These are phyloP conservation scores for Scopus umbretta DNA, from an alignment of 2,113 vertebrate species.

Conservation along the genomic window DNA sequence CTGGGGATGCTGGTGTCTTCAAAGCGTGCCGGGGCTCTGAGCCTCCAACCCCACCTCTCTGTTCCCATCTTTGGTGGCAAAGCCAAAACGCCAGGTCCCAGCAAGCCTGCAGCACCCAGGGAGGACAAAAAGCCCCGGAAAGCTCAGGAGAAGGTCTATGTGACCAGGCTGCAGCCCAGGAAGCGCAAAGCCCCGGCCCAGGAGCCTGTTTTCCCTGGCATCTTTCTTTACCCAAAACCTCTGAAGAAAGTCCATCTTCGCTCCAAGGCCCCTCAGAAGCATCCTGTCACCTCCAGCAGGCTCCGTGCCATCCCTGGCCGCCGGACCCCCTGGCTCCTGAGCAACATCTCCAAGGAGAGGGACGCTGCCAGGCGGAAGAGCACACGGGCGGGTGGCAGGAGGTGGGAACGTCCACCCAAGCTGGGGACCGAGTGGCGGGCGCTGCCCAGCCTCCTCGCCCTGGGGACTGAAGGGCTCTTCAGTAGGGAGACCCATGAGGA, in stretches of 20 bases:
- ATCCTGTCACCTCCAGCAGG: neutral
- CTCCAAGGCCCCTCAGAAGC: conserved; percentile 58
- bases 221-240: conserved; percentile 84
- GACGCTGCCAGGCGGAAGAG: neutral
- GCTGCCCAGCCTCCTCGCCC: neutral
- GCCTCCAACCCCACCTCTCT: conserved; percentile 67
- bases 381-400: neutral
- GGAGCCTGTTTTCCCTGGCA: conserved; percentile 72
- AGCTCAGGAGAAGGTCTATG: conserved; percentile 84
- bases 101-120: neutral
- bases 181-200: conserved; percentile 50
- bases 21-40: conserved; percentile 61
- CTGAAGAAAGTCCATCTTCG: conserved; percentile 75
- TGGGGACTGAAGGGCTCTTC: neutral
- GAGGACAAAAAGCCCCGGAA: conserved; percentile 17
- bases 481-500: neutral
- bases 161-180: conserved; percentile 83
- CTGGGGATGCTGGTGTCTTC: neutral
- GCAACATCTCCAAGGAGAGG: conserved; percentile 57
- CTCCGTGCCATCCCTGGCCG: neutral
- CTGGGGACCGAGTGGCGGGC: neutral
- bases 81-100: conserved; percentile 49
- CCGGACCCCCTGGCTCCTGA: conserved; percentile 48
- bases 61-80: conserved; percentile 74
- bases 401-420: neutral